phyloP scores from a whole-genome alignment of 2,113 vertebrate species.

The Apteryx owenii region DNA sequence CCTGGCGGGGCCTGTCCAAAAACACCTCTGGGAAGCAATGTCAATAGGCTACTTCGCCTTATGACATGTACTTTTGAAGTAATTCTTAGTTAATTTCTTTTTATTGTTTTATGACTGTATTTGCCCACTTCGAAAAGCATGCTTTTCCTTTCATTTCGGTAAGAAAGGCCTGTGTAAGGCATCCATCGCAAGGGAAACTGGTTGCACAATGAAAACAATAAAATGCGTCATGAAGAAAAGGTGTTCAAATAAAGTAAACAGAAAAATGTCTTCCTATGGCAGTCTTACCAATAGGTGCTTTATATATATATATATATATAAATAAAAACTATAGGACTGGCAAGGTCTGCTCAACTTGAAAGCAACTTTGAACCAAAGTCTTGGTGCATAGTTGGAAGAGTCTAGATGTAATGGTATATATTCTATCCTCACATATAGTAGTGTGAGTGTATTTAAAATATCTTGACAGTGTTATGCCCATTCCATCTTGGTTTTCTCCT shows the following conservation, averaged over 20 bases:
- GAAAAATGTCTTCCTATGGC: fast-evolving
- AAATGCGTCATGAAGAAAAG: background rate
- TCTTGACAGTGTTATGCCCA: background rate
- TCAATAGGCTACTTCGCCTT: fast-evolving
- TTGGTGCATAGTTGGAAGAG: background rate
- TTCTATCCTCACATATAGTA: fast-evolving
- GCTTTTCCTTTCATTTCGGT: fast-evolving
- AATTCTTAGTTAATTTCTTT: fast-evolving
- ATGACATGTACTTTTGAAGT: fast-evolving
- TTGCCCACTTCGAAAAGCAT: background rate
- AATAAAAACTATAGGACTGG: background rate
- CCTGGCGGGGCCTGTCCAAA: background rate
- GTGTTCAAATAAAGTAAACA: background rate
- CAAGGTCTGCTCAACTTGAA: background rate
- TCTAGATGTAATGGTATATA: background rate
- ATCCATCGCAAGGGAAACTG: fast-evolving
- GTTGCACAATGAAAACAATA: background rate
- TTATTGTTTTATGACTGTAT: too few relatives aligned
- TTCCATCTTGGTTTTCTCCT: background rate
- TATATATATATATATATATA: too few relatives aligned
- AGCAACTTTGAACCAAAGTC: background rate
- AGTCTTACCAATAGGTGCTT: background rate
- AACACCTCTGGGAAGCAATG: background rate
- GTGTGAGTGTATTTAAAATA: background rate
- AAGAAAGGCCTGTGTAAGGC: fast-evolving